Conservation (phyloP, 2,797 vertebrate genomes). For the Basileuterus tristriatus region DNA sequence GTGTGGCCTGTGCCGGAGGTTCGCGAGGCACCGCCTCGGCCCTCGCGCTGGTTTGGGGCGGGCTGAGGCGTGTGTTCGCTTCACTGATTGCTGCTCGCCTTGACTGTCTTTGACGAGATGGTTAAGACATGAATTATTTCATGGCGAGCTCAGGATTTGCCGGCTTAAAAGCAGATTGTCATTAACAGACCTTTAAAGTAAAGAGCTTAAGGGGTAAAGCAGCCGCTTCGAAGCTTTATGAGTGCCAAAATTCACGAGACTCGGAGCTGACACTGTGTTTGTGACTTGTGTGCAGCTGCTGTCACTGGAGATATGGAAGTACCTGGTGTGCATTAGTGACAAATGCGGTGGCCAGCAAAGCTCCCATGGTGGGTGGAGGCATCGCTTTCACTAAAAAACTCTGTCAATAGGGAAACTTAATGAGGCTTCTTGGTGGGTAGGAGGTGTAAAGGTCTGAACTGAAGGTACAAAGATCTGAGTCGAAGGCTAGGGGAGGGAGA, state of each 20-base stretch:
- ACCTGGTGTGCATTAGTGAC: accelerated
- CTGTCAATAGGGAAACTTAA: accelerated
- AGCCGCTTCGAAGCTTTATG: background rate
- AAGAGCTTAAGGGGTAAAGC: background rate
- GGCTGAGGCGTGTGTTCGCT: background rate
- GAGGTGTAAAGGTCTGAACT: background rate
- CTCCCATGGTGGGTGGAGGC: accelerated
- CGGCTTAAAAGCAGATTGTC: accelerated
- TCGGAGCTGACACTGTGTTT: background rate
- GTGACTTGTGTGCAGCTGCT: background rate
- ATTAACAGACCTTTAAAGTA: background rate
- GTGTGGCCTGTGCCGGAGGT: too few relatives aligned
- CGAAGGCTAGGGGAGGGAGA: background rate
- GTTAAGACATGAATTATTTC: background rate
- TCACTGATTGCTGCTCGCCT: background rate
- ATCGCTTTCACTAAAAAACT: background rate
- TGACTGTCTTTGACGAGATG: background rate
- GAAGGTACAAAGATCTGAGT: background rate
- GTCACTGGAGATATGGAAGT: background rate
- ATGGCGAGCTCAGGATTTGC: background rate
- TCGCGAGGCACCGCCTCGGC: background rate
- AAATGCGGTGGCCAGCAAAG: background rate
- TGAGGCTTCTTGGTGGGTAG: background rate
- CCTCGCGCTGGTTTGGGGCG: too few relatives aligned
- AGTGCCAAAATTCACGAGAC: background rate